phyloP scores from a whole-genome alignment of 2,888 invertebrate genomes.

The Sialis lutaria region DNA sequence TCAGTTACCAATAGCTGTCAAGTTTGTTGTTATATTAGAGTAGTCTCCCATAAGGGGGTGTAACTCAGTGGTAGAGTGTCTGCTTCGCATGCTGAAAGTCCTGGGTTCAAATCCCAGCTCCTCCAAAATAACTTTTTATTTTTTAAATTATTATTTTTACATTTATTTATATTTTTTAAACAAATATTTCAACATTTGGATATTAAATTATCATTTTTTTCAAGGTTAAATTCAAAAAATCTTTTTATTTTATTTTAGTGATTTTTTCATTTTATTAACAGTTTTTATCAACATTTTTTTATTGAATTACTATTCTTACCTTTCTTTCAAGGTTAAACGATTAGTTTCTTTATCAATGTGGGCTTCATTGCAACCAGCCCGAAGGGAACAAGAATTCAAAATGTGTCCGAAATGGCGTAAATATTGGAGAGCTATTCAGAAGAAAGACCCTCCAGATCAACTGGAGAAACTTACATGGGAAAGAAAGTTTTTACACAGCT shows the following conservation, averaged over 20 bases:
- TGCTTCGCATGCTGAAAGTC: too few species aligned
- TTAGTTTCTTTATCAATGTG: slow-evolving; percentile 89
- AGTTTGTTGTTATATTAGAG: too few species aligned
- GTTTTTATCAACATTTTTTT: too few species aligned
- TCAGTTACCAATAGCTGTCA: too few species aligned
- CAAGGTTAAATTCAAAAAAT: neutral
- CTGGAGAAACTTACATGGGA: slow-evolving; percentile 66
- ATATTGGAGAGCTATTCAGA: slow-evolving; percentile 78
- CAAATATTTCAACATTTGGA: neutral
- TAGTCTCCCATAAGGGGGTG: too few species aligned
- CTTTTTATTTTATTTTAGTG: neutral
- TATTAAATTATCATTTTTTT: neutral
- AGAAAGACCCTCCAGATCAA: slow-evolving; percentile 58
- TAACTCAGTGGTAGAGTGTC: too few species aligned
- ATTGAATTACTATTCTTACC: too few species aligned
- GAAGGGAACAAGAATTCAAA: slow-evolving; percentile 74
- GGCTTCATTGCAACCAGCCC: slow-evolving; percentile 67
- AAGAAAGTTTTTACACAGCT: slow-evolving; percentile 61
- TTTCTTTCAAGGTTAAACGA: slow-evolving; percentile 32
- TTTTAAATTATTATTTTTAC: too few species aligned
- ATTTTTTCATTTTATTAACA: too few species aligned
- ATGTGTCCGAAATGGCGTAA: slow-evolving; percentile 79
- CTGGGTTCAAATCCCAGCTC: too few species aligned
- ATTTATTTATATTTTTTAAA: too few species aligned
- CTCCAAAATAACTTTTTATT: too few species aligned